Base-by-base conservation (phyloP, 1,140 invertebrate species). In the Drosophila pallidifrons region DNA sequence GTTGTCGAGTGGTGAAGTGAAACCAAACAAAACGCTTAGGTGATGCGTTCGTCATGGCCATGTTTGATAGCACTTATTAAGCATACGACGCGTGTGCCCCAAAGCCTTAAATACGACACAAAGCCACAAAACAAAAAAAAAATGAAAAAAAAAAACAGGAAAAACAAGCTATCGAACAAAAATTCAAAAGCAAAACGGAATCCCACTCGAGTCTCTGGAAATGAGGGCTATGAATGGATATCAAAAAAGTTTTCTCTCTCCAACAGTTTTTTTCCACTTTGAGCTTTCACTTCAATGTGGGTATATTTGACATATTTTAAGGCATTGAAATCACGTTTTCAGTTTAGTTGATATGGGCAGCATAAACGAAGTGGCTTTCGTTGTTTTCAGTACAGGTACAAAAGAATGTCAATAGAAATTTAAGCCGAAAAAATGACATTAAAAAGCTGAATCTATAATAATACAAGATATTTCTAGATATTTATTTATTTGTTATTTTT, bases 11-110 rank as follows among this genome's bases (percentile, higher is more conserved):
- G 38, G 20, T 43, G 41, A 43, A 43, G 32, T 54, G 30, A 11
- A 43, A 43, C 41, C 41, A 65, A 66, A 75, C 74, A 72, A 30
- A 55, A 51, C 54, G 61, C 66, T 69, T 61, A 46, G 51, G 49
- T 35, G 25, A 68, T 67, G 46, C 32, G 64, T 32, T 64, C 47
- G 54, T 41, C 32, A 57, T 57, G 54, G 60, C 7, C 30, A 25
- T 68, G 57, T 74, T 71, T 65, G 28, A 72, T 73, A 55, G 38
- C 51, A 46, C 49, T 64, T 64, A 76, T 76, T 65, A 54, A 38
- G 68, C 60, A 65, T 65, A 30, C 65, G 72, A 66, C 49, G 47
- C 41, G 68, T 57, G 51, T 69, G 69, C 68, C 61, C 47, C 54
- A 60, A 72, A 66, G 68, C 65, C 58, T 63, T 69, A 68, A 75